A percentile compares a stretch with the other conserved stretches of the same genome.
phyloP scores from a whole-genome alignment of 2,797 vertebrate genomes.

The Glossophaga mutica region DNA sequence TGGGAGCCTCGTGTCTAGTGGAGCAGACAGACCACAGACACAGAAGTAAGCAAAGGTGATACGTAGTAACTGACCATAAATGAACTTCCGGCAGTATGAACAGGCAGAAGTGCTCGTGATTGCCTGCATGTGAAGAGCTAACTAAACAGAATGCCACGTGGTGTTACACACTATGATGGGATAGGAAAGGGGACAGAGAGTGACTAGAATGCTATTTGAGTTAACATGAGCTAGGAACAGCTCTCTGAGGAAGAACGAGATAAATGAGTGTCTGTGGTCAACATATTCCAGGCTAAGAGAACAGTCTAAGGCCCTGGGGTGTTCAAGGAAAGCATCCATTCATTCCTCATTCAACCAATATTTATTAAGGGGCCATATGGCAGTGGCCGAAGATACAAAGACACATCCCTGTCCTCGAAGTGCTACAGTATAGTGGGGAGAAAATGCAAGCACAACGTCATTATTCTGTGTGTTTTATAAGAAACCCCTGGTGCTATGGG shows the following conservation, averaged over 20 bases:
- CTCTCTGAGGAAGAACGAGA: neutral
- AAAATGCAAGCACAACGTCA: neutral
- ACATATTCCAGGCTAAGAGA: neutral
- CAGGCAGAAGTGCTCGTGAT: neutral
- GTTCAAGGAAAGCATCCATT: neutral
- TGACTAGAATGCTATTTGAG: neutral
- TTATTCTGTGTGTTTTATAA: neutral
- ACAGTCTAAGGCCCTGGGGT: neutral
- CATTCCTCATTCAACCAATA: neutral
- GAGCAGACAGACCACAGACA: neutral
- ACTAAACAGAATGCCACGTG: neutral
- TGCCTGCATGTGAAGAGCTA: neutral
- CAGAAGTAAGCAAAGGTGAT: neutral
- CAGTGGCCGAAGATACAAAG: neutral
- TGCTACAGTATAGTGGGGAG: neutral
- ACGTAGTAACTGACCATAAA: neutral
- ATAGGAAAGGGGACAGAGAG: neutral
- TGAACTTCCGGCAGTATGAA: neutral
- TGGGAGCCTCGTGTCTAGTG: neutral
- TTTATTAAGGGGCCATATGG: neutral
- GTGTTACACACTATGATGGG: neutral
- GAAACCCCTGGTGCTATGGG: neutral
- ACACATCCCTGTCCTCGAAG: neutral
- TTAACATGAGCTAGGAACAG: neutral
- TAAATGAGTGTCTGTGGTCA: neutral